phyloP scores from a whole-genome alignment of 2,888 invertebrate genomes.

The Sipha maydis region DNA sequence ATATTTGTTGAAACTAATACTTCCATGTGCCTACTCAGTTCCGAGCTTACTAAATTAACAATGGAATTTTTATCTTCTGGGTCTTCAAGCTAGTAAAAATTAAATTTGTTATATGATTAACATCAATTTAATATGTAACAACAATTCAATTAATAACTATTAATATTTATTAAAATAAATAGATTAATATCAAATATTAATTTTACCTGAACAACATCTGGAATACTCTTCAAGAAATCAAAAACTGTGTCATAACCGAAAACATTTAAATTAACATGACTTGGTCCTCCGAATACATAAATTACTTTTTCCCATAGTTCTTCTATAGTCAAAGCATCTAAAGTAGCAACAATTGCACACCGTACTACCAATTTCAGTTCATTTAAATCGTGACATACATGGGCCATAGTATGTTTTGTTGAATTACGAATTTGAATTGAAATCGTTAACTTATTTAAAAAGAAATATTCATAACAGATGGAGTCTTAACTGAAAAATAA shows the following conservation, averaged over 20 bases:
- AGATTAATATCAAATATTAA: too few relatives aligned
- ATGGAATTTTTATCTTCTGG: constrained; percentile 19
- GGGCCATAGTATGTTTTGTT: not conserved
- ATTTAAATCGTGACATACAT: not conserved
- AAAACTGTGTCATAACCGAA: not conserved
- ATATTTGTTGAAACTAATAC: constrained; percentile 24
- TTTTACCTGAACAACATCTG: constrained; percentile 44
- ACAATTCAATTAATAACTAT: not conserved
- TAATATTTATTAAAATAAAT: too few relatives aligned
- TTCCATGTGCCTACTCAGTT: constrained; percentile 38
- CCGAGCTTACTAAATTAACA: constrained; percentile 41
- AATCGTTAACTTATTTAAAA: too few relatives aligned
- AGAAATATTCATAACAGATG: too few relatives aligned
- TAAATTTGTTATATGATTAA: not conserved
- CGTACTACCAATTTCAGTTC: constrained; percentile 33
- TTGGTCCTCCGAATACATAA: constrained; percentile 8
- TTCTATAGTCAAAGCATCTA: constrained; percentile 11
- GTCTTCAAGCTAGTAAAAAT: constrained; percentile 30
- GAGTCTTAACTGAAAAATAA: too few relatives aligned
- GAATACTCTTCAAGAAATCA: constrained; percentile 27
- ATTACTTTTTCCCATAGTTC: constrained; percentile 27
- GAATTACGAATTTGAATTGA: too few relatives aligned
- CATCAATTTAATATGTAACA: not conserved
- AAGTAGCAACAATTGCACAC: not conserved
- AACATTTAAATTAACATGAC: not conserved